Percentiles rank a stretch among this genome's conserved stretches.
Conservation (phyloP, 2,797 vertebrate species). For the Pangasius djambal region DNA sequence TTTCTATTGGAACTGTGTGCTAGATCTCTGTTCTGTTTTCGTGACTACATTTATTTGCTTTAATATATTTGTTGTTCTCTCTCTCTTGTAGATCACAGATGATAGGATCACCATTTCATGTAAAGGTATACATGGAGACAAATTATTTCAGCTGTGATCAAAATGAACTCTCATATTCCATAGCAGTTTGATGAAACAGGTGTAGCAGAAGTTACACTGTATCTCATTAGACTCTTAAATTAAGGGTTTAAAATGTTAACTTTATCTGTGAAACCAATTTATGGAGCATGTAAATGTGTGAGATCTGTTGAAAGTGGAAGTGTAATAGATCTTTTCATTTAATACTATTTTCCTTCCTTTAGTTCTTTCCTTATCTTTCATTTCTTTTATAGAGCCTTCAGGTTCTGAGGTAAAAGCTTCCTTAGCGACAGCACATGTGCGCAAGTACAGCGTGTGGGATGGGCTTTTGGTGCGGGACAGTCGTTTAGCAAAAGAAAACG, state of each 20-base stretch:
- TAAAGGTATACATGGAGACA: slow-evolving; percentile 65
- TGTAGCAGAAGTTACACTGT: neutral
- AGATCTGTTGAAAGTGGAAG: neutral
- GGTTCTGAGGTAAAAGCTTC: slow-evolving; percentile 68
- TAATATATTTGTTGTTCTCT: neutral
- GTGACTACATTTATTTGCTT: neutral
- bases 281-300: neutral
- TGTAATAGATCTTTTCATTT: neutral
- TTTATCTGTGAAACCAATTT: neutral
- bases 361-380: neutral
- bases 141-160: neutral
- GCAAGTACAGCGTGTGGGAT: slow-evolving; percentile 86
- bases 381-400: slow-evolving; percentile 70
- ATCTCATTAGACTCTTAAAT: neutral
- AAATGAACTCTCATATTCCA: neutral
- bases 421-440: slow-evolving; percentile 78
- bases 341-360: neutral
- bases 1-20: neutral
- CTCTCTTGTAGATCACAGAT: slow-evolving; percentile 63
- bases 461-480: slow-evolving; percentile 60
- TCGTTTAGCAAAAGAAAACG: slow-evolving; percentile 46
- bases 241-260: neutral
- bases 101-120: slow-evolving; percentile 69
- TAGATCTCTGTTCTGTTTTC: neutral
- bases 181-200: neutral